A percentile compares a stretch with the other conserved stretches of the same genome.
Evolutionary conservation across 2,113 vertebrate species (phyloP).

Genomic region (Redunca redunca): DNA sequence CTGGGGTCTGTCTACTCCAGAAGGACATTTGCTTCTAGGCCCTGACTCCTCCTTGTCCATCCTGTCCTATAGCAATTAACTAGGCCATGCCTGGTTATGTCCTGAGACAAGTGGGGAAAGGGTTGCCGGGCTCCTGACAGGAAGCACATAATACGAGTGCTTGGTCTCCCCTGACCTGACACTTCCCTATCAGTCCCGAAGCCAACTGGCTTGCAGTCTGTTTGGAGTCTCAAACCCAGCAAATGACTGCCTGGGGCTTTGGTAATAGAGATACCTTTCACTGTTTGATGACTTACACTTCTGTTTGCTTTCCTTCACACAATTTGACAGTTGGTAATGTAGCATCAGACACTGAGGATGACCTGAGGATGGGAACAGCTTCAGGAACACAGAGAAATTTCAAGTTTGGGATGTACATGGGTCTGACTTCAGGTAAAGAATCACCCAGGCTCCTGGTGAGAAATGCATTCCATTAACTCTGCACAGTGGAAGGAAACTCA

Average conservation of each 20-base stretch:
- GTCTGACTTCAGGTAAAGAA: slow-evolving; percentile 14
- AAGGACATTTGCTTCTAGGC: background rate
- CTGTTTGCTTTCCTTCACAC: slow-evolving; percentile 33
- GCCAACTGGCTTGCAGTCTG: background rate
- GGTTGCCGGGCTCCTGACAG: background rate
- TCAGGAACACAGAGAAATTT: slow-evolving; percentile 4
- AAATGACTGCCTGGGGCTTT: background rate
- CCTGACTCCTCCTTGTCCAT: background rate
- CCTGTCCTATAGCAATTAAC: background rate
- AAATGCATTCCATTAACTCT: slow-evolving; percentile 36
- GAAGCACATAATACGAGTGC: background rate
- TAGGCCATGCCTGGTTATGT: background rate
- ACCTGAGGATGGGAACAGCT: background rate
- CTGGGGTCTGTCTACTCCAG: background rate
- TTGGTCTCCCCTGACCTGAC: background rate
- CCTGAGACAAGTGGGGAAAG: background rate
- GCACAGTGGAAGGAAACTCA: background rate
- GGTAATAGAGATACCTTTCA: background rate
- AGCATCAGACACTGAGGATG: background rate
- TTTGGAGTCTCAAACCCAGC: background rate
- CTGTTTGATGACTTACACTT: background rate
- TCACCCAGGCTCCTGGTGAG: background rate
- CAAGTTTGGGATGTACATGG: background rate
- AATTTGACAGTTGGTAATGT: background rate
- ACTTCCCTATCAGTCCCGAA: background rate